These are phyloP conservation scores for Tenthredo livida DNA, from an alignment of 2,888 invertebrate species.

Conservation along the genomic window DNA sequence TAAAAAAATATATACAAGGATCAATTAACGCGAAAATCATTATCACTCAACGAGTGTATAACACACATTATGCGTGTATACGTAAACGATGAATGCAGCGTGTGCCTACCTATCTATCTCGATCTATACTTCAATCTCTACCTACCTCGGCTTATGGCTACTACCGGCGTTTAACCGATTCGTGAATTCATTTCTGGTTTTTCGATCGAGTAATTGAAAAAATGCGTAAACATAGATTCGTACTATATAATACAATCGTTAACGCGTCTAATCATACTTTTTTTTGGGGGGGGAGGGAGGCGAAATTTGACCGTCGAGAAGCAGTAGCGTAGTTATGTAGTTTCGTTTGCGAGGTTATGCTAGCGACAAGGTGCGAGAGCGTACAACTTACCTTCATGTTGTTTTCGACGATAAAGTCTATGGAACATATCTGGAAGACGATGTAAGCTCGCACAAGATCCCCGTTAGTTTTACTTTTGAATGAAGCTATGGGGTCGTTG, in stretches of 20 bases:
- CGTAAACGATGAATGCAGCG: background rate
- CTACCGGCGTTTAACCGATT: no score
- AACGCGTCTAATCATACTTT: background rate
- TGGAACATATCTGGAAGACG: conserved; percentile 95
- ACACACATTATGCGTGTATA: background rate
- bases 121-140: background rate
- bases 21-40: background rate
- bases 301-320: background rate
- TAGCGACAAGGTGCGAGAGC: background rate
- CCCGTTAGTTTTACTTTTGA: conserved; percentile 96
- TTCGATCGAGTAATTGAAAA: no score
- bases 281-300: no score
- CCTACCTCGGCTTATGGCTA: background rate
- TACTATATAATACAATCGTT: background rate
- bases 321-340: background rate
- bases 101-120: background rate
- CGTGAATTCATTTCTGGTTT: no score
- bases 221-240: background rate
- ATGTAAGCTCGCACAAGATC: conserved; percentile 94
- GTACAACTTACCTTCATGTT: conserved; percentile 94
- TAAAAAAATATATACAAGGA: background rate
- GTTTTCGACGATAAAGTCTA: conserved; percentile 93
- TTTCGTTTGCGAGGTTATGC: background rate
- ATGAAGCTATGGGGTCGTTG: conserved; percentile 93
- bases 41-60: background rate